Conservation (phyloP, 1,140 invertebrate species). For the Macrobrachium rosenbergii region DNA sequence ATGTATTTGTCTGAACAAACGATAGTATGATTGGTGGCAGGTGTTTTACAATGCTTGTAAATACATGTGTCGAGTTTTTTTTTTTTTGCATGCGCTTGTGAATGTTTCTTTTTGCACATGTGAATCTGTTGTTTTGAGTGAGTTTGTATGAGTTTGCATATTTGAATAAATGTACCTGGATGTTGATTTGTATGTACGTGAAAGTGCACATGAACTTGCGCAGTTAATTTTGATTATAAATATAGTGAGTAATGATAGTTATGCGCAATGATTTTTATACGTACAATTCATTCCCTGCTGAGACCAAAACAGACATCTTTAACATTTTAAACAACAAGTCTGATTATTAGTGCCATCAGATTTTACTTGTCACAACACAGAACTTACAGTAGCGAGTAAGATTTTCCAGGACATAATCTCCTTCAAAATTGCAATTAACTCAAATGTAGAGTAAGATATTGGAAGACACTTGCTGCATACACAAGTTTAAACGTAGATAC, state of each 20-base stretch:
- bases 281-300: neutral
- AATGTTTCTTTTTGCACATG: neutral
- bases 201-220: neutral
- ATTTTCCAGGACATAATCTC: too few relatives aligned
- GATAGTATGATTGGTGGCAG: neutral
- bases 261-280: neutral
- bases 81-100: conserved; percentile 1
- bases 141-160: conserved; percentile 1
- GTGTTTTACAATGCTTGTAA: neutral
- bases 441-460: too few relatives aligned
- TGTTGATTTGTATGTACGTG: conserved; percentile 19
- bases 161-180: neutral
- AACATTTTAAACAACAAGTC: neutral
- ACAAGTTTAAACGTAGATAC: too few relatives aligned
- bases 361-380: too few relatives aligned
- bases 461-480: too few relatives aligned
- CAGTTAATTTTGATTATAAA: neutral
- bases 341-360: too few relatives aligned
- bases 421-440: too few relatives aligned
- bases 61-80: neutral
- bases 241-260: neutral
- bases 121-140: neutral
- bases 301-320: neutral
- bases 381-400: too few relatives aligned
- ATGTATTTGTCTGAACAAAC: neutral